Conservation (phyloP, 2,888 invertebrate species). For the Napeogenes inachia region DNA sequence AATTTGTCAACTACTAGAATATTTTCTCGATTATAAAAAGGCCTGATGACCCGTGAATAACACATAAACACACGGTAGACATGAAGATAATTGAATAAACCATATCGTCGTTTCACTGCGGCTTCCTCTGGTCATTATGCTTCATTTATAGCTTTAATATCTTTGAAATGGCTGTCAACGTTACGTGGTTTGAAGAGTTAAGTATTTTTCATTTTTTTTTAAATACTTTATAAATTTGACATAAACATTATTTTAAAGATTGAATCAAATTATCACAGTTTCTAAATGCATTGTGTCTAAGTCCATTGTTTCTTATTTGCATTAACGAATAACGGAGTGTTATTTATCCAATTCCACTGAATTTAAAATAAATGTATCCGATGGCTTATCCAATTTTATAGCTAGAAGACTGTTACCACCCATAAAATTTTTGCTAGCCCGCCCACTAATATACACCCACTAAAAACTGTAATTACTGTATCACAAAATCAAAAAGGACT, state of each 20-base stretch:
- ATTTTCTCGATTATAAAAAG: constrained; percentile 8
- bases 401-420: constrained; percentile 45
- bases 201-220: not conserved
- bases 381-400: constrained; percentile 40
- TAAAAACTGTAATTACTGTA: constrained; percentile 55
- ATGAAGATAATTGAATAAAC: constrained; percentile 54
- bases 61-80: constrained; percentile 12
- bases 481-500: constrained; percentile 46
- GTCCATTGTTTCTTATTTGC: too few relatives aligned
- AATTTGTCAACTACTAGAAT: constrained; percentile 15
- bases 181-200: constrained; percentile 15
- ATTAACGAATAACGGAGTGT: too few relatives aligned
- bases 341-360: too few relatives aligned
- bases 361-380: constrained; percentile 50
- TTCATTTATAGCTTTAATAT: constrained; percentile 18
- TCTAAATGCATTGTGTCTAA: too few relatives aligned
- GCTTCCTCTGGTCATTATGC: constrained; percentile 39
- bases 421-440: constrained; percentile 61
- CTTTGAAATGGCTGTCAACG: constrained; percentile 11
- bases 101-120: constrained; percentile 54
- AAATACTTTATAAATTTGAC: not conserved
- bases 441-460: constrained; percentile 54
- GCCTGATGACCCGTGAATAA: constrained; percentile 25
- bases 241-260: constrained; percentile 29
- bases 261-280: constrained; percentile 12